A percentile compares a stretch with the other conserved stretches of the same genome.
These are phyloP conservation scores for Sarcophaga bullata DNA, from an alignment of 1,140 invertebrate species.

Conservation along the genomic window DNA sequence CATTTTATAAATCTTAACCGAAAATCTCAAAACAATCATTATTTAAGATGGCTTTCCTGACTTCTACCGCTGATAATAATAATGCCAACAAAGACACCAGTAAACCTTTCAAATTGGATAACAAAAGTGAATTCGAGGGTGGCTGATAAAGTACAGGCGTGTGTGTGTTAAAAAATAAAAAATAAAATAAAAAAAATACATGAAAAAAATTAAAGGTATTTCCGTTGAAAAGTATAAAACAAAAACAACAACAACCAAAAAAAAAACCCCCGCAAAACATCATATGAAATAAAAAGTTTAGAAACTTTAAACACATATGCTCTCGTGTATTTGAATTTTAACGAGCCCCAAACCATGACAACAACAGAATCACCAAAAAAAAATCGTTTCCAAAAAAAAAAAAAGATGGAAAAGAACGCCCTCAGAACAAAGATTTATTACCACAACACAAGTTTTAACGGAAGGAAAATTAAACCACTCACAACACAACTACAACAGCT, in stretches of 20 bases:
- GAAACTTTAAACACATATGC: background rate
- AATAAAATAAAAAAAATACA: background rate
- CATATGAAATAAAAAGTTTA: background rate
- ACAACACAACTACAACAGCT: background rate
- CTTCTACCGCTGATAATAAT: background rate
- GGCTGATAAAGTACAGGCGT: background rate
- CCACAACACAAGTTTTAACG: background rate
- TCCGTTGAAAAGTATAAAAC: background rate
- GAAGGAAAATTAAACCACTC: background rate
- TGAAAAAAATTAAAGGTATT: background rate
- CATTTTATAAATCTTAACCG: background rate
- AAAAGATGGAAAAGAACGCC: background rate
- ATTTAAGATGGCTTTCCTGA: background rate
- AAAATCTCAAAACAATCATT: constrained; percentile 8
- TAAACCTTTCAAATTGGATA: too few species aligned
- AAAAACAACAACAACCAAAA: too few species aligned
- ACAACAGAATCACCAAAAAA: background rate
- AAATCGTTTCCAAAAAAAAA: background rate
- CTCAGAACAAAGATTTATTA: background rate
- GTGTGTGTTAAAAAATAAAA: too few species aligned
- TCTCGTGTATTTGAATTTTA: background rate
- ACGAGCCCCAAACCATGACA: constrained; percentile 4
- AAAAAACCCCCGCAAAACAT: background rate
- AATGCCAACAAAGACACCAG: background rate
- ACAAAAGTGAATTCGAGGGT: background rate